A percentile compares a stretch with the other conserved stretches of the same genome.
Conservation (phyloP, 2,797 vertebrate species). For the Alfaro cultratus region DNA sequence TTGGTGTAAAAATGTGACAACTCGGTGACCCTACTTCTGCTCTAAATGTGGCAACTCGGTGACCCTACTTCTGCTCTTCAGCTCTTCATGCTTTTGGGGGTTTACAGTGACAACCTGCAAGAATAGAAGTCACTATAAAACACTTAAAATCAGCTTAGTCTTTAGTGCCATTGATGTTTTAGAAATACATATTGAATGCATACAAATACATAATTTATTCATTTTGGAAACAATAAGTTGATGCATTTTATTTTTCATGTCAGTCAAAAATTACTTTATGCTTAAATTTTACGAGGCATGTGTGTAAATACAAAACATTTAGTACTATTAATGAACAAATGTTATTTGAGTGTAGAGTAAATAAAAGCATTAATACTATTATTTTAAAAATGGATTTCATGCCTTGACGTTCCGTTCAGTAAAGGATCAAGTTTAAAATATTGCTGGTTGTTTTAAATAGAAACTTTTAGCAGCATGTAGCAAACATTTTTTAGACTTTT, state of each 20-base stretch:
- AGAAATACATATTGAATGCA: not conserved
- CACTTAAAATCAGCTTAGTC: constrained; percentile 5
- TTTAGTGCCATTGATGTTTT: not conserved
- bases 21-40: constrained; percentile 17
- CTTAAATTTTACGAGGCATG: not conserved
- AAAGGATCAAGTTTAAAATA: not conserved
- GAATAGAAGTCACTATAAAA: constrained; percentile 1
- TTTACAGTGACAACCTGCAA: constrained; percentile 23
- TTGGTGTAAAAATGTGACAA: not conserved
- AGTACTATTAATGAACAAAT: not conserved
- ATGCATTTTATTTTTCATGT: not conserved
- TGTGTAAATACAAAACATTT: not conserved
- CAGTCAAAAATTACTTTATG: not conserved
- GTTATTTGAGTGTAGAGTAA: not conserved
- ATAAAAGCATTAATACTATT: not conserved
- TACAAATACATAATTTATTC: not conserved
- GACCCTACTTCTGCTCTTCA: constrained; percentile 20
- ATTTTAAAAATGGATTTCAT: not conserved
- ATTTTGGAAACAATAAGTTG: not conserved
- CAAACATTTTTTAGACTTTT: not conserved
- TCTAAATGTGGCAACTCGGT: not conserved
- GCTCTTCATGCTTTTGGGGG: constrained; percentile 18
- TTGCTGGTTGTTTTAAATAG: not conserved
- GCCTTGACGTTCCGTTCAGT: not conserved
- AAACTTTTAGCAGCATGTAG: not conserved